A percentile compares a stretch with the other conserved stretches of the same genome.
Conservation (phyloP, 2,797 vertebrate genomes). For the Coccyzus lansbergi region DNA sequence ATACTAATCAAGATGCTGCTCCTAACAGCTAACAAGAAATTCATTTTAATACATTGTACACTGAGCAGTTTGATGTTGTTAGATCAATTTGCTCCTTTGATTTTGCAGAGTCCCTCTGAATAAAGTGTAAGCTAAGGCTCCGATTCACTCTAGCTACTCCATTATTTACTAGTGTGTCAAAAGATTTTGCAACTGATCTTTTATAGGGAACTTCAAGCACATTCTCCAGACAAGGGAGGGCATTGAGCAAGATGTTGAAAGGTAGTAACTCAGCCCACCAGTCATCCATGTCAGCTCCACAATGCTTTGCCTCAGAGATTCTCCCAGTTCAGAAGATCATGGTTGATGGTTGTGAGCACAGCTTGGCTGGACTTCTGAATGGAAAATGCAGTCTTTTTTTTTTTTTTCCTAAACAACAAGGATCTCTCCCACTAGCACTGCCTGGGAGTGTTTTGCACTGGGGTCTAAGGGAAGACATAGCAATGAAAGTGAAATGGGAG, state of each 20-base stretch:
- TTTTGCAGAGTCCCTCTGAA: constrained; percentile 19
- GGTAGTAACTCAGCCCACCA: neutral
- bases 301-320: neutral
- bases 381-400: neutral
- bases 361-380: neutral
- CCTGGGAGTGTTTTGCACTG: neutral
- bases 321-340: neutral
- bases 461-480: neutral
- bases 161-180: neutral
- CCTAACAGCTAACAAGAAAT: constrained; percentile 47
- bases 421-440: neutral
- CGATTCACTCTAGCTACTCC: constrained; percentile 32
- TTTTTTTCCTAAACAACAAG: neutral
- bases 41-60: constrained; percentile 52
- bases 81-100: constrained; percentile 65
- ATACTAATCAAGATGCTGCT: constrained; percentile 53
- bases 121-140: constrained; percentile 9
- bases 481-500: neutral
- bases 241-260: neutral
- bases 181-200: constrained; percentile 4
- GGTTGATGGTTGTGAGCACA: neutral
- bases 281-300: neutral
- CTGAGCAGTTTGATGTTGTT: constrained; percentile 15
- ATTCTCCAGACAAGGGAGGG: neutral
- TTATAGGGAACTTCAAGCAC: neutral